phyloP scores from a whole-genome alignment of 2,888 invertebrate genomes.

The Latheticus oryzae region DNA sequence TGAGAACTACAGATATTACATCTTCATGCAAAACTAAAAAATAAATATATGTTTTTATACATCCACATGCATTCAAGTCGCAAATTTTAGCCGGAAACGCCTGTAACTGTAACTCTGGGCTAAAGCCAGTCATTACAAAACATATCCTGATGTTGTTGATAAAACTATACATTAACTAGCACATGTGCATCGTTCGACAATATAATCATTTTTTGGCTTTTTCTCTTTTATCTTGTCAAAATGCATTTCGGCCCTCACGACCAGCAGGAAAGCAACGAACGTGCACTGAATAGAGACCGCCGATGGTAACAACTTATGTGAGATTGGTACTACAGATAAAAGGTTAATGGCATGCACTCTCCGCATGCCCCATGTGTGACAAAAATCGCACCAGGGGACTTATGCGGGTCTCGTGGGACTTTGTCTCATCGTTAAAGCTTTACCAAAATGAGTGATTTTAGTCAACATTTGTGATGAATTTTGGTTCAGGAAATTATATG shows the following conservation, averaged over 20 bases:
- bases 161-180: too few relatives aligned
- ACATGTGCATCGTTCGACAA: too few relatives aligned
- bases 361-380: slow-evolving; percentile 52
- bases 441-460: slow-evolving; percentile 38
- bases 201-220: too few relatives aligned
- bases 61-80: too few relatives aligned
- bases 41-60: too few relatives aligned
- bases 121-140: too few relatives aligned
- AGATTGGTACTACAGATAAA: slow-evolving; percentile 55
- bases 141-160: too few relatives aligned
- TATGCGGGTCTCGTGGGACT: slow-evolving; percentile 37
- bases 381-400: slow-evolving; percentile 48
- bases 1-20: too few relatives aligned
- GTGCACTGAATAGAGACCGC: slow-evolving; percentile 57
- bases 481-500: slow-evolving; percentile 44
- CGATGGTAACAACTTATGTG: slow-evolving; percentile 55
- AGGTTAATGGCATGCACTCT: slow-evolving; percentile 57
- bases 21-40: too few relatives aligned
- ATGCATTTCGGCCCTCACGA: slow-evolving; percentile 48
- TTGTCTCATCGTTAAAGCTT: slow-evolving; percentile 28
- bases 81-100: too few relatives aligned
- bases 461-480: slow-evolving; percentile 38
- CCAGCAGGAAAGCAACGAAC: slow-evolving; percentile 53
- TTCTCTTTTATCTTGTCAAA: slow-evolving; percentile 38
- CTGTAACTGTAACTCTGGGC: too few relatives aligned